Percentiles rank a stretch among this genome's conserved stretches.
phyloP scores from a whole-genome alignment of 2,888 invertebrate species.

The Oligia latruncula region DNA sequence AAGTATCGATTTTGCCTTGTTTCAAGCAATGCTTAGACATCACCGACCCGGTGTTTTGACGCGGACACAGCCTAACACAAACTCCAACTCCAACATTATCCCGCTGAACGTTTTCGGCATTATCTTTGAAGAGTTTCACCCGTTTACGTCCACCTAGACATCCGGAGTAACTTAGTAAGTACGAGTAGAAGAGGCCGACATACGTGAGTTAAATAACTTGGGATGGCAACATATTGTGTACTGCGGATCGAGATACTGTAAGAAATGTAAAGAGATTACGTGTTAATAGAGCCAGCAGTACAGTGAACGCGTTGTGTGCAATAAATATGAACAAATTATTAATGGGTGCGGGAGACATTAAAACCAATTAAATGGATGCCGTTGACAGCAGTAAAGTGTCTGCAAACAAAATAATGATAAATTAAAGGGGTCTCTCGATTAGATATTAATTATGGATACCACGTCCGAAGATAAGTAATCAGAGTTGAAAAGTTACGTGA shows the following conservation, averaged over 20 bases:
- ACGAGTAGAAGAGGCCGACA: conserved; percentile 63
- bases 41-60: conserved; percentile 72
- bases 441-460: conserved; percentile 72
- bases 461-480: conserved; percentile 75
- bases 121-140: conserved; percentile 56
- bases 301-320: conserved; percentile 16
- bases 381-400: conserved; percentile 48
- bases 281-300: conserved; percentile 47
- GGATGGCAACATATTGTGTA: conserved; percentile 69
- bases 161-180: conserved; percentile 65
- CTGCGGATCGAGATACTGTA: conserved; percentile 68
- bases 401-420: conserved; percentile 58
- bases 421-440: conserved; percentile 57
- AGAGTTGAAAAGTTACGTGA: conserved; percentile 74
- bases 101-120: conserved; percentile 61
- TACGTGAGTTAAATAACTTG: conserved; percentile 75
- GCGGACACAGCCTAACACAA: conserved; percentile 69
- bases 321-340: conserved; percentile 56
- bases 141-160: conserved; percentile 65
- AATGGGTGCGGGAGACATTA: conserved; percentile 55
- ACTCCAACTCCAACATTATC: conserved; percentile 58
- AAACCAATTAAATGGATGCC: conserved; percentile 47
- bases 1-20: conserved; percentile 86
- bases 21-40: conserved; percentile 82
- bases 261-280: conserved; percentile 60